Base-by-base conservation (phyloP, 2,797 vertebrate species). In the Perodicticus potto region DNA sequence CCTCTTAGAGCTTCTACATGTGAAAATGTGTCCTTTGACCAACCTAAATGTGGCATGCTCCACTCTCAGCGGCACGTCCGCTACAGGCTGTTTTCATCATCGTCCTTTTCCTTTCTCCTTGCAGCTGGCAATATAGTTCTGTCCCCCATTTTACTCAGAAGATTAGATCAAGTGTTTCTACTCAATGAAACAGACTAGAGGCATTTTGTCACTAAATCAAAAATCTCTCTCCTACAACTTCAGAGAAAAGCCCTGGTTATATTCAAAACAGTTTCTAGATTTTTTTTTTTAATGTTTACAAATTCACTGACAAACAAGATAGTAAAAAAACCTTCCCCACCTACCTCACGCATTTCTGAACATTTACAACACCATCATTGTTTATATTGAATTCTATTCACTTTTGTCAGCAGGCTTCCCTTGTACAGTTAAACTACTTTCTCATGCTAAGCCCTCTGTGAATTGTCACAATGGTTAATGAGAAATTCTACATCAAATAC, bases 361-460 rank as follows among this genome's bases (percentile, higher is more conserved):
- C 81, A 89, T 91, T 95, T 92, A 89, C 87, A 95, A 73, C 53
- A 32, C 34, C 7, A 34, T 89, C 55, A 45, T 53, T 95, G 90
- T 93, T 89, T 72, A 95, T 19, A 17, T 91, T 80, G 93, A 86
- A 7, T 72, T 97, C 95, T 55, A 57, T 80, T 69, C 78, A 67
- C n/a, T 92, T 25, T 74, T 84, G n/a, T 74, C 70, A 93, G 85
- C 95, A 95, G 96, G 73, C 73, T 95, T 83, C 77, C 94, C 93
- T 89, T 76, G 77, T 91, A 59, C 92, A 94, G 81, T 81, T 95
- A 95, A 95, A 95, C 89, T 95, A 86, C 92, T 91, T 95, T 97
- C 91, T 97, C 49, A 94, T 49, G 93, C 89, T 86, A 86, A 49
- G 37, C 34, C 85, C 69, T 92, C 91, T 45, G 70, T 88, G 23